Base-by-base conservation (phyloP, 2,888 invertebrate species). In the Eueremaeus valkanovi region DNA sequence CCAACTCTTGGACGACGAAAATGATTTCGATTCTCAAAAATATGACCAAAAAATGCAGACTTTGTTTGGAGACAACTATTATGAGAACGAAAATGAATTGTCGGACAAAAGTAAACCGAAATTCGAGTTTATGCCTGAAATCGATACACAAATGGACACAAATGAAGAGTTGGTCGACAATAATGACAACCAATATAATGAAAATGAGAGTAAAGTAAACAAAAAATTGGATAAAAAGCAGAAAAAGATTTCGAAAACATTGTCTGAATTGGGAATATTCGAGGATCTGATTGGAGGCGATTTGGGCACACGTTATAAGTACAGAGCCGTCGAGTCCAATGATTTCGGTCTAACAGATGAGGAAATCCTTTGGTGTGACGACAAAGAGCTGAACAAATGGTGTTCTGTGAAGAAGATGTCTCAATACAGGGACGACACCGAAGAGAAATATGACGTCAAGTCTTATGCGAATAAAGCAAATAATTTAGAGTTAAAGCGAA, bases 301-400 rank as follows among this genome's bases (percentile, higher is more conserved):
- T 82, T 83, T 91, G 80, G 94, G 94, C 0, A 95, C 95, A 77
- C 86, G 84, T 55, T 99, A 96, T 84, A 95, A 93, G 82, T 99
- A 99, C 82, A 87, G 95, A 36, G 88, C 92, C 82, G 95, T 85
- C 18, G 80, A 89, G 55, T 90, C 95, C 0, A 97, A 97, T 83
- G 90, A 91, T 84, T 99, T 91, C 84, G 99, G 99, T 0, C 86
- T 99, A 31, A 88, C 89, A 6, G 85, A 91, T 66, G 95, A 95
- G 81, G 99, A 99, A 88, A 95, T 99, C 81, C 85, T 99, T 75
- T 84, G 88, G 80, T 94, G 95, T 0, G 91, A 93, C 81, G 98
- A 98, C 83, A 90, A 89, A 79, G 97, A 98, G 84, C 85, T 99
- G 11, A 98, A 99, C 81, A 89, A 89, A 80, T 99, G 98, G 99